Evolutionary conservation across 2,888 invertebrate genomes (phyloP).

Genomic region (Caenorhabditis angaria): DNA sequence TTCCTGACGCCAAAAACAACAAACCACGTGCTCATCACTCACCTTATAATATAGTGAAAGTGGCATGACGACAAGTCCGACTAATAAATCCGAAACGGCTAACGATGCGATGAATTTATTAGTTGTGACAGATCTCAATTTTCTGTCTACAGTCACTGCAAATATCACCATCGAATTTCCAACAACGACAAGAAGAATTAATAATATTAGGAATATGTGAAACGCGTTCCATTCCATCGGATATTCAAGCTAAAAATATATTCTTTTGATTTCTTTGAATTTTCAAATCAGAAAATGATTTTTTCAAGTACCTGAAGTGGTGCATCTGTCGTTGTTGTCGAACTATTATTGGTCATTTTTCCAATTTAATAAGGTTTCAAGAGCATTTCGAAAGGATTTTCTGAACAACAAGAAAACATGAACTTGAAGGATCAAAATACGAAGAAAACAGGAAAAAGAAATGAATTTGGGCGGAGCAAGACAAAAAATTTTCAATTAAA

Average conservation of each 20-base stretch:
- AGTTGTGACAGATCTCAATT: constrained; percentile 59
- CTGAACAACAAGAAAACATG: too few relatives aligned
- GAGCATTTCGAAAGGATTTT: neutral
- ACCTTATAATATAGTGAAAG: constrained; percentile 60
- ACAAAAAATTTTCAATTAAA: too few relatives aligned
- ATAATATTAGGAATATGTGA: constrained; percentile 48
- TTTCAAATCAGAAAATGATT: neutral
- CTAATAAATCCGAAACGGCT: constrained; percentile 62
- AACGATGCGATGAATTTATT: constrained; percentile 63
- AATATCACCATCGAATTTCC: constrained; percentile 55
- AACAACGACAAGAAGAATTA: constrained; percentile 54
- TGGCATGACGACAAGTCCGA: constrained; percentile 63
- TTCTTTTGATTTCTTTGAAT: neutral
- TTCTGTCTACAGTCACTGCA: constrained; percentile 55
- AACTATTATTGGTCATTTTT: neutral
- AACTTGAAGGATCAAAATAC: too few relatives aligned
- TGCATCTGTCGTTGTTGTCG: neutral
- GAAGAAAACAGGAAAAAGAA: neutral
- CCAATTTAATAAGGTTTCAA: neutral
- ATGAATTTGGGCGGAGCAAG: too few relatives aligned
- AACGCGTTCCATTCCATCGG: constrained; percentile 27
- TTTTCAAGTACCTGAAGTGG: neutral
- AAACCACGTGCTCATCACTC: neutral
- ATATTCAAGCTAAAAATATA: neutral
- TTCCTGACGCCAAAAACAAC: neutral